Conservation (phyloP, 2,888 invertebrate genomes). For the Tuberolachnus salignus region DNA sequence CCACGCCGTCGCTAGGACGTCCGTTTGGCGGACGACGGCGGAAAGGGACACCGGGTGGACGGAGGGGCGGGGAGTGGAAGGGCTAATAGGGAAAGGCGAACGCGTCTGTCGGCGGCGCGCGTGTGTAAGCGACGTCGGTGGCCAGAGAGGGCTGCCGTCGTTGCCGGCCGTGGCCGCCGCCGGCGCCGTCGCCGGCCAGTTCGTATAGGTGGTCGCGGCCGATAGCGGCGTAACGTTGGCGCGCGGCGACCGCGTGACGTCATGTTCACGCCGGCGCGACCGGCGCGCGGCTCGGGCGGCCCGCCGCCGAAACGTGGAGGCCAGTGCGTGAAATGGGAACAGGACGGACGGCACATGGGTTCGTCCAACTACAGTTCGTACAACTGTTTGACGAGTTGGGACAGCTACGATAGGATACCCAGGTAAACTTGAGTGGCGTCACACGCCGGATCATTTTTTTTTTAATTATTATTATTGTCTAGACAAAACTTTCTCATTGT, state of each 20-base stretch:
- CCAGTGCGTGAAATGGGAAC: slow-evolving; percentile 52
- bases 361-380: slow-evolving; percentile 82
- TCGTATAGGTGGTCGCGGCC: slow-evolving; percentile 20
- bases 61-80: too few species aligned
- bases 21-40: too few species aligned
- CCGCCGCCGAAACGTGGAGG: slow-evolving; percentile 41
- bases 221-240: slow-evolving; percentile 45
- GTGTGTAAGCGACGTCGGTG: too few species aligned
- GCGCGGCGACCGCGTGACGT: slow-evolving; percentile 54
- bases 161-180: neutral
- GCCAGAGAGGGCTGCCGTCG: neutral
- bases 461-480: too few species aligned
- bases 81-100: too few species aligned
- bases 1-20: too few species aligned
- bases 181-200: slow-evolving; percentile 38
- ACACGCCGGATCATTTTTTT: too few species aligned
- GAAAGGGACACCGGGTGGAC: too few species aligned
- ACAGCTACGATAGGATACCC: slow-evolving; percentile 88
- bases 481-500: too few species aligned
- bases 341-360: slow-evolving; percentile 58
- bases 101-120: too few species aligned
- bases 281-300: slow-evolving; percentile 46
- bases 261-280: slow-evolving; percentile 53
- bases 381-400: slow-evolving; percentile 88
- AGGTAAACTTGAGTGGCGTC: too few species aligned